A percentile compares a stretch with the other conserved stretches of the same genome.
Conservation (phyloP, 1,140 invertebrate species). For the Zaprionus davidi region DNA sequence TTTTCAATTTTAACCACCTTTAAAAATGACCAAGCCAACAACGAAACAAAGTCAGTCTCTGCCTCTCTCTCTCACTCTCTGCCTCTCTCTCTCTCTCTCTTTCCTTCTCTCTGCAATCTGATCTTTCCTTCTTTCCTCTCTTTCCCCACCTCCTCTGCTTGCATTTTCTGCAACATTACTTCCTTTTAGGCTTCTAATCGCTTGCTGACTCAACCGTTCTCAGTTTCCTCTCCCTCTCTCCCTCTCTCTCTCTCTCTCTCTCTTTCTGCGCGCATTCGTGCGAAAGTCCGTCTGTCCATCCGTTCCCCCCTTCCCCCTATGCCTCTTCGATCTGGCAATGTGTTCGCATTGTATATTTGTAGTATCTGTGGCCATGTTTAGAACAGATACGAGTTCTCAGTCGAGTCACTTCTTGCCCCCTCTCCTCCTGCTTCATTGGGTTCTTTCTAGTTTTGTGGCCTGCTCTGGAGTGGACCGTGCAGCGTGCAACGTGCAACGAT, state of each 20-base stretch:
- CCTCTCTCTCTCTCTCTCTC: background rate
- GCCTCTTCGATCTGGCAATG: conserved; percentile 9
- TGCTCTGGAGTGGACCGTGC: conserved; percentile 50
- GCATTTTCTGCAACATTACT: conserved; percentile 84
- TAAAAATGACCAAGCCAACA: conserved; percentile 64
- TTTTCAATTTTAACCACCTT: conserved; percentile 77
- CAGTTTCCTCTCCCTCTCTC: conserved; percentile 4
- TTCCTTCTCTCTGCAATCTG: background rate
- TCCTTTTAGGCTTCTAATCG: conserved; percentile 83
- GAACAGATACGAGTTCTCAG: conserved; percentile 56
- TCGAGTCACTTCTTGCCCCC: conserved; percentile 14
- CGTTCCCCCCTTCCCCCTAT: conserved; percentile 7
- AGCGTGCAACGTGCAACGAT: conserved; percentile 37
- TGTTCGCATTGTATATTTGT: conserved; percentile 56
- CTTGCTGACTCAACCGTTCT: conserved; percentile 69
- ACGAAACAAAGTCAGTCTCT: conserved; percentile 26
- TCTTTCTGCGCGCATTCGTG: conserved; percentile 63
- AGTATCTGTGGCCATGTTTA: conserved; percentile 48
- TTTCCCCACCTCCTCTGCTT: conserved; percentile 39
- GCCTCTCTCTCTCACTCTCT: conserved; percentile 18
- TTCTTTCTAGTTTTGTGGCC: conserved; percentile 76
- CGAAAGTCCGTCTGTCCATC: conserved; percentile 72
- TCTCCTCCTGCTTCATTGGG: conserved; percentile 5
- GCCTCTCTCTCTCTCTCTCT: conserved; percentile 2
- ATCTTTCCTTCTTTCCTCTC: background rate